Evolutionary conservation across 2,113 vertebrate genomes (phyloP), one percentile per base, ranked within the genome.

Genomic region (Chionomys nivalis): DNA sequence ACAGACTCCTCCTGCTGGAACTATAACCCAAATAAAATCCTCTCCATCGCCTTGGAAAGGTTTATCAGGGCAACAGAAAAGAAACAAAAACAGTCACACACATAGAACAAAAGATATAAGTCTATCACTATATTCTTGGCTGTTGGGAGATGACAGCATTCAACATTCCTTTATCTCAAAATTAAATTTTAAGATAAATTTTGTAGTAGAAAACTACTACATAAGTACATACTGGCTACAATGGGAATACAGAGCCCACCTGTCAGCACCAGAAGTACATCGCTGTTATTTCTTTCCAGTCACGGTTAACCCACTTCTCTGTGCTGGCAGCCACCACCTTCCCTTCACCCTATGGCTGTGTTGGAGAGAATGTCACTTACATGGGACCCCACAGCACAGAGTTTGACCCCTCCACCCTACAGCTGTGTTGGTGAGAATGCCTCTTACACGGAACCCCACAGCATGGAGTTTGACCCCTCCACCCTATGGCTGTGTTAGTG

Each of bases 41-140:
- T 31, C 42, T 39, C 5, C 42, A 26, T 65, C 17, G 9, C 58
- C n/a, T 31, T 65, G 26, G 8, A 14, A 81, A 61, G n/a, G 42
- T 28, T 83, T 42, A 83, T 63, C 79, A 63, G 24, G 63, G n/a
- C 24, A 42, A 19, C 81, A 39, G 52, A 31, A 61, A 83, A 63
- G 36, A 39, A 58, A 7, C 36, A 39, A 61, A 24, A 13, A 28
- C 3, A 42, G 58, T 55, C 24, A 42, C 63, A 44, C 91, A 88
- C 65, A 39, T n/a, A 85, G 7, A 88, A 94, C 47, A 95, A 76
- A 77, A 79, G n/a, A 79, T 21, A 92, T 89, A 79, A 21, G 66
- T 33, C 17, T 36, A 36, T 33, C 36, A 70, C 65, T 33, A 31
- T 52, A 87, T 83, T 93, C 42, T 82, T 49, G 23, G 75, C 66